phyloP scores from a whole-genome alignment of 2,797 vertebrate genomes.

The Fratercula arctica region DNA sequence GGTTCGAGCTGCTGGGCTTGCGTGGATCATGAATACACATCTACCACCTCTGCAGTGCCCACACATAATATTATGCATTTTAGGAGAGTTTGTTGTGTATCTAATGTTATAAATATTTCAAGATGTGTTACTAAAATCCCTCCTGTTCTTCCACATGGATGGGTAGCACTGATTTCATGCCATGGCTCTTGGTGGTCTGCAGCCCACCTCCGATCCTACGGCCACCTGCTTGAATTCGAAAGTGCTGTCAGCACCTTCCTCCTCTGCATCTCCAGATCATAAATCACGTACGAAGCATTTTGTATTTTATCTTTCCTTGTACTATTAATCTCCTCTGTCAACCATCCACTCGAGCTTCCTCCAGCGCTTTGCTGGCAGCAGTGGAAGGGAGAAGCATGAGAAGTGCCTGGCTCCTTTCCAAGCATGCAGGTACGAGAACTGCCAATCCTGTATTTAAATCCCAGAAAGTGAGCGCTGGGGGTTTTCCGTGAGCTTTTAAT shows the following conservation, averaged over 20 bases:
- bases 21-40: background rate
- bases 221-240: background rate
- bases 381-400: background rate
- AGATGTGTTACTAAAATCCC: background rate
- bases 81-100: background rate
- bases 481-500: background rate
- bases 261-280: background rate
- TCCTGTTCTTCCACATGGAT: background rate
- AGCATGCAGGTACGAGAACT: background rate
- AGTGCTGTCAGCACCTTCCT: background rate
- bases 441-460: background rate
- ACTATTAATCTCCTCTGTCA: background rate
- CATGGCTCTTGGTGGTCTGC: background rate
- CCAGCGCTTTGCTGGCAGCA: background rate
- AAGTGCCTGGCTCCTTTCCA: background rate
- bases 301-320: background rate
- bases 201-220: background rate
- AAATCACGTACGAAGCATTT: background rate
- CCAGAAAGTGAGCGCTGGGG: accelerated
- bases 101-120: background rate
- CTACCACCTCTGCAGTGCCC: background rate
- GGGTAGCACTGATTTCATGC: background rate
- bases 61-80: background rate
- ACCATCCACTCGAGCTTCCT: background rate
- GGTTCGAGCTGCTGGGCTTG: background rate